Conservation (phyloP, 1,140 invertebrate genomes). For the Maconellicoccus hirsutus region DNA sequence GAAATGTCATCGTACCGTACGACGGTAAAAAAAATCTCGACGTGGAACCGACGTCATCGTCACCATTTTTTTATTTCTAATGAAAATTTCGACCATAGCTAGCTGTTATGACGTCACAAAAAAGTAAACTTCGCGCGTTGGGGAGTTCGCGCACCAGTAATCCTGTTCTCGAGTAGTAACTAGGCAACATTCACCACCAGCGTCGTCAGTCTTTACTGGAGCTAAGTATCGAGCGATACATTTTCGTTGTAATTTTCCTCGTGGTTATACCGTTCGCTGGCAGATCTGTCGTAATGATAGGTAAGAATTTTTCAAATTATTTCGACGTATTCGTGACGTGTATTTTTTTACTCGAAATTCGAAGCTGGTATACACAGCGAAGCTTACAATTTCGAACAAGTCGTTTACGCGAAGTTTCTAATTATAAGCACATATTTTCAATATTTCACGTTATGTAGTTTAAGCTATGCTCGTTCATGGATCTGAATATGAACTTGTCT, state of each 20-base stretch:
- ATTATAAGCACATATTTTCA: too few relatives aligned
- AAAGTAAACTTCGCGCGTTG: not conserved
- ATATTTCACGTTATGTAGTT: too few relatives aligned
- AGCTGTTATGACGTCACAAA: not conserved
- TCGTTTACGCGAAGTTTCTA: too few relatives aligned
- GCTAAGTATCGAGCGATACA: not conserved
- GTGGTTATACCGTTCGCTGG: not conserved
- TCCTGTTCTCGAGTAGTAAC: not conserved
- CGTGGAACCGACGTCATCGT: not conserved
- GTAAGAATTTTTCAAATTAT: not conserved
- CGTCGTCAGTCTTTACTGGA: not conserved
- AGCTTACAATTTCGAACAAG: too few relatives aligned
- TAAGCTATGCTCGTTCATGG: too few relatives aligned
- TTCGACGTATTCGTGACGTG: too few relatives aligned
- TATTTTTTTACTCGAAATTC: too few relatives aligned
- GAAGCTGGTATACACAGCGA: too few relatives aligned
- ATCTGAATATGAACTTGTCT: too few relatives aligned
- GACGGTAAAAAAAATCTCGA: not conserved
- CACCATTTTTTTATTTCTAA: not conserved
- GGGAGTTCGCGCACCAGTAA: not conserved
- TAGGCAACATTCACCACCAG: not conserved
- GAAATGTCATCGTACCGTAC: not conserved
- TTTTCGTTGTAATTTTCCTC: not conserved
- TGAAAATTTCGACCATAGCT: not conserved
- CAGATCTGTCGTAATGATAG: slow-evolving; percentile 3